Percentiles rank a stretch among this genome's conserved stretches.
phyloP scores from a whole-genome alignment of 2,888 invertebrate species.

The Oligia strigilis region DNA sequence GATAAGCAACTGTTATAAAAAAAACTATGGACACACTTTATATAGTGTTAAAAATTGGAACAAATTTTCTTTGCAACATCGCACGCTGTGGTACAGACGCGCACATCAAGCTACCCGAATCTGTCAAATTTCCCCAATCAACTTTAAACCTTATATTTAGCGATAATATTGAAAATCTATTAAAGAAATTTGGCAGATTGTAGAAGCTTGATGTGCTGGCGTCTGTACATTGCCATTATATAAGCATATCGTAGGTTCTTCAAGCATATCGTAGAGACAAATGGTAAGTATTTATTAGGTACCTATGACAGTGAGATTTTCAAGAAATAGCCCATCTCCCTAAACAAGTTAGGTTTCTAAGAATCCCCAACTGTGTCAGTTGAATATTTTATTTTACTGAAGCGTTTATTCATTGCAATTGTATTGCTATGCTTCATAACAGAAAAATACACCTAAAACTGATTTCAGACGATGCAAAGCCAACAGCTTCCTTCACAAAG shows the following conservation, averaged over 20 bases:
- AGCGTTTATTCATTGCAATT: not conserved
- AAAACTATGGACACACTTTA: not conserved
- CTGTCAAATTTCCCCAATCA: too few relatives aligned
- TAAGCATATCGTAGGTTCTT: not conserved
- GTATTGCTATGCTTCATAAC: not conserved
- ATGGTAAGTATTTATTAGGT: not conserved
- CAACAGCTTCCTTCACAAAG: slow-evolving; percentile 21
- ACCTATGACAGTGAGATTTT: not conserved
- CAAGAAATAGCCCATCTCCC: not conserved
- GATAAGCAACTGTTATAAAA: not conserved
- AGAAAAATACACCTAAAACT: slow-evolving; percentile 2
- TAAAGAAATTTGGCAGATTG: too few relatives aligned
- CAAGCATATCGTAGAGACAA: not conserved
- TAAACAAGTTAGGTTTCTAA: not conserved
- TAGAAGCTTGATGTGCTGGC: too few relatives aligned
- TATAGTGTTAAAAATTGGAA: not conserved
- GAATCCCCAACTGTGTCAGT: not conserved
- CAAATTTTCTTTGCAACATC: not conserved
- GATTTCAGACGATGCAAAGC: slow-evolving; percentile 19
- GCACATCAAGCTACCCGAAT: too few relatives aligned
- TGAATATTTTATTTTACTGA: not conserved
- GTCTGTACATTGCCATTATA: not conserved
- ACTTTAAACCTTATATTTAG: too few relatives aligned
- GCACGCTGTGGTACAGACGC: not conserved
- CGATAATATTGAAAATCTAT: too few relatives aligned